These are phyloP conservation scores for Oscheius onirici DNA, from an alignment of 2,888 invertebrate genomes.

Conservation along the genomic window DNA sequence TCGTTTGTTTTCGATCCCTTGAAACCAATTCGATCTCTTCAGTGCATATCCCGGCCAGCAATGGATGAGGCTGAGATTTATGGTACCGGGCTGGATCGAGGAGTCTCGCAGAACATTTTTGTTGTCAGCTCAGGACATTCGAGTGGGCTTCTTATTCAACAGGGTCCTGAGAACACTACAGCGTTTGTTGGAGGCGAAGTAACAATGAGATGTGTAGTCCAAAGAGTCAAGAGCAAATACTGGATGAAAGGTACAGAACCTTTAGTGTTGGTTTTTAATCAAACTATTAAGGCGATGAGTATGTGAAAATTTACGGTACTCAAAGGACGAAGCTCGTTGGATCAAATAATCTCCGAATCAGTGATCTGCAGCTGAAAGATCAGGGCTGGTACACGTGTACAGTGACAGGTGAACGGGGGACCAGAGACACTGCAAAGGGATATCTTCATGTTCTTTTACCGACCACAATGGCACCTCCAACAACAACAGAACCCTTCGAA, in stretches of 20 bases:
- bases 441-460: constrained; percentile 45
- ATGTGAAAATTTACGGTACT: constrained; percentile 33
- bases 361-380: constrained; percentile 42
- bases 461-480: constrained; percentile 24
- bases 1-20: neutral
- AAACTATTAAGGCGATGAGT: constrained; percentile 25
- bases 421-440: constrained; percentile 37
- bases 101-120: constrained; percentile 51
- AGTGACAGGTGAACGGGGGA: constrained; percentile 37
- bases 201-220: constrained; percentile 44
- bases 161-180: constrained; percentile 55
- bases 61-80: constrained; percentile 70
- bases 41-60: constrained; percentile 69
- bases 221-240: constrained; percentile 42
- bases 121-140: constrained; percentile 35
- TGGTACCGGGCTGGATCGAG: constrained; percentile 64
- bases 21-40: neutral
- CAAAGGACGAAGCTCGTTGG: constrained; percentile 37
- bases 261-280: neutral
- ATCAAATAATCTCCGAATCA: constrained; percentile 49
- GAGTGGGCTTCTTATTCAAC: constrained; percentile 37
- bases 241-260: constrained; percentile 47
- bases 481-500: constrained; percentile 47
- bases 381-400: constrained; percentile 64
- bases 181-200: constrained; percentile 42